phyloP scores from a whole-genome alignment of 2,888 invertebrate genomes.

The Phoenoteleia sp. region DNA sequence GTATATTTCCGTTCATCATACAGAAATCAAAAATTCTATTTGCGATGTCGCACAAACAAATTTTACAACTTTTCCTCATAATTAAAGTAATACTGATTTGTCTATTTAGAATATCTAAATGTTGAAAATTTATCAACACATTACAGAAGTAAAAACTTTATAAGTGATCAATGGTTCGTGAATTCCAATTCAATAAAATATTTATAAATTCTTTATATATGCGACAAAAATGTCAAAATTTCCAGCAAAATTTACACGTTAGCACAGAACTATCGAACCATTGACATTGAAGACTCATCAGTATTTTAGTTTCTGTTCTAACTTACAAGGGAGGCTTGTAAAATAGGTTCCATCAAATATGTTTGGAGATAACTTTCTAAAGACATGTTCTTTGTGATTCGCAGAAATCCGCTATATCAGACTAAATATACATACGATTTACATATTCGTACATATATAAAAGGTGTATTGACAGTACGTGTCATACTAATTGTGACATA shows the following conservation, averaged over 20 bases:
- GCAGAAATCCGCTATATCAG: slow-evolving; percentile 10
- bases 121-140: no score
- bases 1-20: no score
- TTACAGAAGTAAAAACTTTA: no score
- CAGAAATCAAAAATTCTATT: no score
- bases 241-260: background rate
- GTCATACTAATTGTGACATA: slow-evolving; percentile 7
- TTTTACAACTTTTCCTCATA: no score
- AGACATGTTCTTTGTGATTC: slow-evolving; percentile 45
- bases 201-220: no score
- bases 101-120: no score
- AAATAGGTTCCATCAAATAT: slow-evolving; percentile 20
- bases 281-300: background rate
- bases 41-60: no score
- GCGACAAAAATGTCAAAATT: no score
- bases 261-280: background rate
- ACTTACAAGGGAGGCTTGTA: slow-evolving; percentile 13
- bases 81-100: no score
- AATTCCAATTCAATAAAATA: no score
- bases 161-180: no score
- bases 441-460: slow-evolving; percentile 39
- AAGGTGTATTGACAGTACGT: slow-evolving; percentile 23
- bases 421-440: slow-evolving; percentile 33
- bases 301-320: slow-evolving; percentile 8
- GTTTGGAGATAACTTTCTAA: slow-evolving; percentile 30